Conservation (phyloP, 2,113 vertebrate genomes). For the Trichomycterus rosablanca region DNA sequence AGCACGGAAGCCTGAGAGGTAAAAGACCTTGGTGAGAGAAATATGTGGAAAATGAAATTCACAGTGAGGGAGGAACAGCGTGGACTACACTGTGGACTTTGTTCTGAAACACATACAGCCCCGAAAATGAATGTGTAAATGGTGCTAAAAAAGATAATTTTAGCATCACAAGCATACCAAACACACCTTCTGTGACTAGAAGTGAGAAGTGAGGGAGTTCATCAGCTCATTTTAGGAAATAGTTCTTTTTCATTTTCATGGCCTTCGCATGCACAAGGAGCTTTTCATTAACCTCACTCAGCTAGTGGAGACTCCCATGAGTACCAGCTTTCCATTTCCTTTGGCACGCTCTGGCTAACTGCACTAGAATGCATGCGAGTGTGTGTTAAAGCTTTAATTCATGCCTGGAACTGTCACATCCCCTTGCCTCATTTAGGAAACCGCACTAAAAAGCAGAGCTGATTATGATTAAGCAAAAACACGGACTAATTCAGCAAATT, state of each 20-base stretch:
- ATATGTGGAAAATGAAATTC: background rate
- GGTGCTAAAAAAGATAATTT: background rate
- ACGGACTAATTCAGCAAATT: constrained; percentile 35
- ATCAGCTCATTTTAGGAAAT: constrained; percentile 17
- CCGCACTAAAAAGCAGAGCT: constrained; percentile 37
- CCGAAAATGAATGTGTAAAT: too few species aligned
- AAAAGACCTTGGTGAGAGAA: background rate
- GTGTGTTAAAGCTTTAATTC: constrained; percentile 47
- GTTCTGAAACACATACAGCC: too few species aligned
- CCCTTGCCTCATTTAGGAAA: constrained; percentile 43
- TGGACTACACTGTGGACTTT: too few species aligned
- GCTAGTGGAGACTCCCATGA: constrained; percentile 36
- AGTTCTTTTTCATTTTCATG: constrained; percentile 13
- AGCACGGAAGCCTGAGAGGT: background rate
- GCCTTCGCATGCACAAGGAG: constrained; percentile 38
- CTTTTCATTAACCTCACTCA: constrained; percentile 40
- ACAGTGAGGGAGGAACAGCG: background rate
- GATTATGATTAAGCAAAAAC: constrained; percentile 47
- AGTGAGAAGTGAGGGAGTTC: background rate
- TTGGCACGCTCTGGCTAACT: constrained; percentile 23
- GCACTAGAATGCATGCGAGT: constrained; percentile 23
- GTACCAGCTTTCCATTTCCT: constrained; percentile 50
- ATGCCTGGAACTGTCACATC: constrained; percentile 50
- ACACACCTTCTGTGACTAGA: background rate
- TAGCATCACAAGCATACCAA: background rate